phyloP scores from a whole-genome alignment of 2,797 vertebrate genomes.

The Anableps anableps region DNA sequence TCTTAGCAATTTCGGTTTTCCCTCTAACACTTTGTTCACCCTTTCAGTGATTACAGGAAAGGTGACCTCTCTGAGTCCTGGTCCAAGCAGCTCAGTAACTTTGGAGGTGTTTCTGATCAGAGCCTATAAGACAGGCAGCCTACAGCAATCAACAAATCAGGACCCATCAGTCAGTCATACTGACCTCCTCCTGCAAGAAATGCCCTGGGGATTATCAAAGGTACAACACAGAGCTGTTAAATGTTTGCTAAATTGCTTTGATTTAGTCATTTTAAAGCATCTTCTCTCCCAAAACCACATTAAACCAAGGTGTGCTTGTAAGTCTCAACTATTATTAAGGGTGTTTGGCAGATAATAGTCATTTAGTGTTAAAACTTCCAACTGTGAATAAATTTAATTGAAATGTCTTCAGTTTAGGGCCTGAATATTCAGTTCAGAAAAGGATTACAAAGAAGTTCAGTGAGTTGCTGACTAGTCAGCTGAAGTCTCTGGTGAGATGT shows the following conservation, averaged over 20 bases:
- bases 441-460: background rate
- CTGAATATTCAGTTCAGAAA: background rate
- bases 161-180: conserved; percentile 61
- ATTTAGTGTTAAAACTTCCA: background rate
- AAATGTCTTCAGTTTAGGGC: background rate
- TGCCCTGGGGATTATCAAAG: conserved; percentile 78
- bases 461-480: background rate
- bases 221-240: conserved; percentile 50
- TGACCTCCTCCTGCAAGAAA: conserved; percentile 74
- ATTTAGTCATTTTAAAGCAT: background rate
- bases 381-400: background rate
- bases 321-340: background rate
- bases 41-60: conserved; percentile 79
- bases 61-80: conserved; percentile 63
- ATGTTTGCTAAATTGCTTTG: background rate
- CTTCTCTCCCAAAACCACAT: background rate
- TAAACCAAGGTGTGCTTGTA: background rate
- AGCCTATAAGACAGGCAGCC: conserved; percentile 72
- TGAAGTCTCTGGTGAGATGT: background rate
- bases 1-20: background rate
- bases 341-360: background rate
- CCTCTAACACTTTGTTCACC: background rate
- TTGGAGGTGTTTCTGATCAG: conserved; percentile 76
- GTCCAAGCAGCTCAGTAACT: conserved; percentile 58
- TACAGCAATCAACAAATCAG: conserved; percentile 72